These are phyloP conservation scores for Zoanthus solanderi DNA, from an alignment of 92 coral and sea anemone species.

Conservation along the genomic window DNA sequence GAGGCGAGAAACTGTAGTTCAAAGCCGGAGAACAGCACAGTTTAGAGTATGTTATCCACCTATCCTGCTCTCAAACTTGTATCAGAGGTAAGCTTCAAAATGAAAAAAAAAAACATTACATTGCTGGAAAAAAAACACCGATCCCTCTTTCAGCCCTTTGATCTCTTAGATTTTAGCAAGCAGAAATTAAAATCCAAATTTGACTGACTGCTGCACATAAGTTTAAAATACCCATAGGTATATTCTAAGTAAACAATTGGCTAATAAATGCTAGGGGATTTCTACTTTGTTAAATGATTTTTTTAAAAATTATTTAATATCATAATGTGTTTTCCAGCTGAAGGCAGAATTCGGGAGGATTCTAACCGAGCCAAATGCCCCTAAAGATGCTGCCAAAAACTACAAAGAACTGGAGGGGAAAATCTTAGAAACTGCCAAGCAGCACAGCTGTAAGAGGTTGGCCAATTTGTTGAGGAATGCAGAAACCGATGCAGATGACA, in stretches of 20 bases:
- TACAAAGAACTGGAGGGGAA: slow-evolving; percentile 8
- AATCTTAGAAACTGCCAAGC: neutral
- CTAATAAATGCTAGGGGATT: neutral
- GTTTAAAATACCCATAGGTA: slow-evolving; percentile 9
- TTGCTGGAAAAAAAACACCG: slow-evolving; percentile 3
- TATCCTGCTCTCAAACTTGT: slow-evolving; percentile 56
- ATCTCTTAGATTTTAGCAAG: slow-evolving; percentile 2
- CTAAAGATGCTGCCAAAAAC: slow-evolving; percentile 4
- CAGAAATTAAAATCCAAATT: slow-evolving; percentile 1
- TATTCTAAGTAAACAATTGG: slow-evolving; percentile 5
- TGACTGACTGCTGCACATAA: slow-evolving; percentile 12
- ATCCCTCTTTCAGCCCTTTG: slow-evolving; percentile 6
- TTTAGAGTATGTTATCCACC: slow-evolving; percentile 36
- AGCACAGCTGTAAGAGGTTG: slow-evolving; percentile 8
- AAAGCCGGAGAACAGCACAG: slow-evolving; percentile 23
- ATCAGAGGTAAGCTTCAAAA: slow-evolving; percentile 47
- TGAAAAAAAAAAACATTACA: slow-evolving; percentile 1
- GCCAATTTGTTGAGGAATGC: slow-evolving; percentile 8
- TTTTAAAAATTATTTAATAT: neutral
- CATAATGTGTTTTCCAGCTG: slow-evolving; percentile 10
- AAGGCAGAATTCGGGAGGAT: slow-evolving; percentile 5
- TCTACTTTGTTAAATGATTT: neutral
- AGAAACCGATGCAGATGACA: neutral
- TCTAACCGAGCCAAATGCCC: slow-evolving; percentile 7
- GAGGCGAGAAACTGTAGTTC: slow-evolving; percentile 45